These are phyloP conservation scores for Microtus ochrogaster DNA, from an alignment of 2,113 vertebrate genomes.

Conservation along the genomic window DNA sequence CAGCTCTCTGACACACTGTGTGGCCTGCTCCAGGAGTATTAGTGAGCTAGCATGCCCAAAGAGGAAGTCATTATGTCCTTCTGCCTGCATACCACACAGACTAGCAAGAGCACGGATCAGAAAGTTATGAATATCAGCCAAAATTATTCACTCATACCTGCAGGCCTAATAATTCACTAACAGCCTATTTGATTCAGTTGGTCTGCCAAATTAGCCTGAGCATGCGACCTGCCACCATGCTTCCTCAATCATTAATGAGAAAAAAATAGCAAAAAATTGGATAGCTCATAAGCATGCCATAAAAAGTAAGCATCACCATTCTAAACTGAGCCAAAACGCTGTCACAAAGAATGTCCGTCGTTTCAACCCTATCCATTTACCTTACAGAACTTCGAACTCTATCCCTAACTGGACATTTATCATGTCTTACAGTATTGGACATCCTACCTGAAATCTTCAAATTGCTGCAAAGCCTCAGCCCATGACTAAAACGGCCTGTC, in stretches of 20 bases:
- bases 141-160: conserved; percentile 9
- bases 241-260: conserved; percentile 41
- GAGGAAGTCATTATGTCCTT: background rate
- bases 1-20: background rate
- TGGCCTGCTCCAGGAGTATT: background rate
- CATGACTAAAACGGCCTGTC: conserved; percentile 41
- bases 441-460: conserved; percentile 37
- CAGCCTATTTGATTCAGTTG: conserved; percentile 51
- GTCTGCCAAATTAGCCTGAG: conserved; percentile 42
- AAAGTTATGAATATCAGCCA: background rate
- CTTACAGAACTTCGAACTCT: background rate
- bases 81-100: background rate
- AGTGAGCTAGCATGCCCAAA: background rate
- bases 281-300: conserved; percentile 13
- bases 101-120: background rate
- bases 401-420: conserved; percentile 55
- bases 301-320: conserved; percentile 43
- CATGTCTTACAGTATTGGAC: conserved; percentile 32
- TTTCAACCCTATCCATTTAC: conserved; percentile 50
- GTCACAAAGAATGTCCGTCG: conserved; percentile 42
- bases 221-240: background rate
- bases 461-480: background rate
- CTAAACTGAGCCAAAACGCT: conserved; percentile 40
- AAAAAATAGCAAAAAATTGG: background rate
- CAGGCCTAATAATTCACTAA: conserved; percentile 32